These are phyloP conservation scores for Caerostris extrusa DNA, from an alignment of 1,140 invertebrate genomes.

Conservation along the genomic window DNA sequence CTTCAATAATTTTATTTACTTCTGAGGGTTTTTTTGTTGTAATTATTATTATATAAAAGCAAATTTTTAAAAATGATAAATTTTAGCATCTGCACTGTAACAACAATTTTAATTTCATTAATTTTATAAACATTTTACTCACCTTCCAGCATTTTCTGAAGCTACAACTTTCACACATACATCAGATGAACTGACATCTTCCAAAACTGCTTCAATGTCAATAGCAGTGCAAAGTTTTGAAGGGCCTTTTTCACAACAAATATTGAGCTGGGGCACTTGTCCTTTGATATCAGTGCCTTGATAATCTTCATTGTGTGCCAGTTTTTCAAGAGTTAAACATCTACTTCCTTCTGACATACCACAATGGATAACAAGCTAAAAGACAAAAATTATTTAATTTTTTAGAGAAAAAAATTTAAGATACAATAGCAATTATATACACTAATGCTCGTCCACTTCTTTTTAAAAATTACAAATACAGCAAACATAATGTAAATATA, in stretches of 20 bases:
- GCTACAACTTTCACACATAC: conserved; percentile 50
- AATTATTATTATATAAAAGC: too few species aligned
- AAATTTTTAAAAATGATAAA: too few species aligned
- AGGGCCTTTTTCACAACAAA: conserved; percentile 56
- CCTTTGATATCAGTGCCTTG: conserved; percentile 42
- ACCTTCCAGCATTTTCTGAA: conserved; percentile 77
- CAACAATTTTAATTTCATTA: too few species aligned
- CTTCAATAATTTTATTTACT: too few species aligned
- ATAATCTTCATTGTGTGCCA: conserved; percentile 61
- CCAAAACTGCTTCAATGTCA: conserved; percentile 61
- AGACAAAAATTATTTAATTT: not conserved
- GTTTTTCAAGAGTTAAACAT: conserved; percentile 63
- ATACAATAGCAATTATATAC: not conserved
- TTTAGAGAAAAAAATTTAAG: not conserved
- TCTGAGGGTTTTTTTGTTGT: too few species aligned
- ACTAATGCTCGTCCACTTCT: too few species aligned
- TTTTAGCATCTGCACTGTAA: too few species aligned
- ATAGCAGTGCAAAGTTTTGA: conserved; percentile 52
- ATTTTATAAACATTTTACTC: not conserved
- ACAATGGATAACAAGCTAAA: conserved; percentile 79
- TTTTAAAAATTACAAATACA: too few species aligned
- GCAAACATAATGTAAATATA: too few species aligned
- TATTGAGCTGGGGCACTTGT: conserved; percentile 30
- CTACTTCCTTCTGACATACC: conserved; percentile 46
- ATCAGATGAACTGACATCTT: conserved; percentile 18